Evolutionary conservation across 2,113 vertebrate species (phyloP), one percentile per base, ranked within the genome.

Genomic region (Orycteropus afer): DNA sequence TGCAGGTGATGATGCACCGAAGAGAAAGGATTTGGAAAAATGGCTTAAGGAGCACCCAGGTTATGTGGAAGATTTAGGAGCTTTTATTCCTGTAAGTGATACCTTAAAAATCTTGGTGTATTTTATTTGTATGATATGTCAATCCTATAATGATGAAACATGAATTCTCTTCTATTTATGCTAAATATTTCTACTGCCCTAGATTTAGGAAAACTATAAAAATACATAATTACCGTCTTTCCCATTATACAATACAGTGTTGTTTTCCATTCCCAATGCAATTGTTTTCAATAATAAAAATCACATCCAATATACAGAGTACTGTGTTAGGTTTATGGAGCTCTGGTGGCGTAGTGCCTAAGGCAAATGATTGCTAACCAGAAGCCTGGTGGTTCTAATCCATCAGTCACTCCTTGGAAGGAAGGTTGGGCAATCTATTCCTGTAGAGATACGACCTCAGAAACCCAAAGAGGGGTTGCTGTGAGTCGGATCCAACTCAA

Each of bases 11-110:
- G 99, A 99, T 93, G 99, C 99, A 40, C 99, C 99, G 18, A 99
- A 97, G 97, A 99, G 98, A 95, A 99, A 99, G 95, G 99, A 99
- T 95, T 98, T 99, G 82, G 99, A 99, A 37, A 99, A 98, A 96
- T 99, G 99, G 99, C 98, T 99, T 55, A 99, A 98, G 95, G 99
- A 99, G 80, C 99, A 99, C 96, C 99, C 99, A 2, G 99, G 99
- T 86, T 99, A 99, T 77, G 99, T 99, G 94, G 99, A 99, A 95
- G 99, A 99, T 97, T 99, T 99, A 34, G 99, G 99, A 97, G 99
- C 99, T 89, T 99, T 99, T 97, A 99, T 99, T 95, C 99, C 99
- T 93, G 99, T 99, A 98, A 98, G 99, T 98, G 95, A 96, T 63
- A 51, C 27, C 49, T 76, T 95, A 57, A 57, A 84, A 91, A 18